Conservation (phyloP, 2,888 invertebrate genomes). For the Eugnorisma glareosa region DNA sequence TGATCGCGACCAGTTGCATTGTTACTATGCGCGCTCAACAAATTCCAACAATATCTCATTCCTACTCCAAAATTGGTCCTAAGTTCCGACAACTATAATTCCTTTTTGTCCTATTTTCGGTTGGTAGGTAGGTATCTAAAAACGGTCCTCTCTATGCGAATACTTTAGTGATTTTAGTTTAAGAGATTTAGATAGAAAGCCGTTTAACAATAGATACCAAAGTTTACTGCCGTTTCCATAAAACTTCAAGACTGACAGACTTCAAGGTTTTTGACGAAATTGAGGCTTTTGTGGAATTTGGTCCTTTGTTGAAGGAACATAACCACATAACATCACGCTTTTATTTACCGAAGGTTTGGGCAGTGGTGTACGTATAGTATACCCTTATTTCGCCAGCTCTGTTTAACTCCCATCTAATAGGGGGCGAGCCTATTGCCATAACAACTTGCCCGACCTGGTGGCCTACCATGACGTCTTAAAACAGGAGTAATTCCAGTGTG, state of each 20-base stretch:
- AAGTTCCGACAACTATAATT: too few relatives aligned
- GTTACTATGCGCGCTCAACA: neutral
- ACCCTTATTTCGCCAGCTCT: neutral
- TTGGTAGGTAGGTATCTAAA: conserved; percentile 1
- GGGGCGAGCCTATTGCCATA: neutral
- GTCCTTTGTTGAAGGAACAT: neutral
- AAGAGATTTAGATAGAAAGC: neutral
- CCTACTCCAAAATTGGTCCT: neutral
- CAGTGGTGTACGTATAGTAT: neutral
- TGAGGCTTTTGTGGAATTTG: neutral
- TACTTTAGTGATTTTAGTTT: neutral
- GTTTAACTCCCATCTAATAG: neutral
- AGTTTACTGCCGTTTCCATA: conserved; percentile 28
- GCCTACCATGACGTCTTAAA: too few relatives aligned
- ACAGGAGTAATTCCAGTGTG: too few relatives aligned
- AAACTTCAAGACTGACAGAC: conserved; percentile 18
- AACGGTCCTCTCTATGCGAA: conserved; percentile 27
- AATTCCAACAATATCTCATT: neutral
- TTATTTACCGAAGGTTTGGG: neutral
- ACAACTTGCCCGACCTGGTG: neutral
- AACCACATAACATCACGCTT: neutral
- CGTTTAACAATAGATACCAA: conserved; percentile 30
- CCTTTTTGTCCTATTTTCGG: neutral
- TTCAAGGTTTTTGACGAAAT: neutral
- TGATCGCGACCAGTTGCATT: neutral